These are phyloP conservation scores for Venustoraphidia nigricollis DNA, from an alignment of 2,888 invertebrate genomes.

Conservation along the genomic window DNA sequence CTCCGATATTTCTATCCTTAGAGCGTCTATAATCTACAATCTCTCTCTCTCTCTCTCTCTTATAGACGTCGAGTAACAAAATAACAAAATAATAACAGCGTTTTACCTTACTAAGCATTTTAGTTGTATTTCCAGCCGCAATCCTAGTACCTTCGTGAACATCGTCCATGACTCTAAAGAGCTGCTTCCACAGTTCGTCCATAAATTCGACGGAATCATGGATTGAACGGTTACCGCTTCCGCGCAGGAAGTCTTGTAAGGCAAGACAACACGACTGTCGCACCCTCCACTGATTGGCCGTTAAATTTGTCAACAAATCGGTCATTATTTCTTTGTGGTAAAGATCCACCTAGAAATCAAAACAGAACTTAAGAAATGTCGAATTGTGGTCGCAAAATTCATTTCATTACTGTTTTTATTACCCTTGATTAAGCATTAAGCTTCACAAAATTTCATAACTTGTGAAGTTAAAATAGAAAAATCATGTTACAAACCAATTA, in stretches of 20 bases:
- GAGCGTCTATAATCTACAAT: too few species aligned
- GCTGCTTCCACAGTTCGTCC: conserved; percentile 59
- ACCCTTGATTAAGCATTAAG: too few species aligned
- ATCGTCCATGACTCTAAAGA: conserved; percentile 88
- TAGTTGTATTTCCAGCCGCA: conserved; percentile 56
- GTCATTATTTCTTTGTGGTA: conserved; percentile 67
- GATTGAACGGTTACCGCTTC: conserved; percentile 27
- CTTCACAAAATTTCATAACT: too few species aligned
- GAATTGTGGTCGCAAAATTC: too few species aligned
- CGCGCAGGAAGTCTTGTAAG: conserved; percentile 67
- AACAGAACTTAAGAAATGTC: not conserved
- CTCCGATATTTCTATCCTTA: too few species aligned
- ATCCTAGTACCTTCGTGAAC: conserved; percentile 76
- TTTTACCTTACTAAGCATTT: conserved; percentile 54
- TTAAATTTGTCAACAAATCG: conserved; percentile 68
- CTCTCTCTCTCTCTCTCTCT: too few species aligned
- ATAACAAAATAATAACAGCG: conserved; percentile 3
- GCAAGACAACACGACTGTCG: conserved; percentile 85
- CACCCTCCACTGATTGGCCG: conserved; percentile 74
- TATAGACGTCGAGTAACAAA: not conserved
- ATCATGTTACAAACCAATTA: conserved; percentile 8
- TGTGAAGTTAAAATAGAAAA: conserved; percentile 1
- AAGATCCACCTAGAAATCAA: conserved; percentile 48
- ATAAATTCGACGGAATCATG: conserved; percentile 26
- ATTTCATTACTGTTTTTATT: too few species aligned